Evolutionary conservation across 2,888 invertebrate species (phyloP).

Genomic region (Drosophila pseudotalamancana): DNA sequence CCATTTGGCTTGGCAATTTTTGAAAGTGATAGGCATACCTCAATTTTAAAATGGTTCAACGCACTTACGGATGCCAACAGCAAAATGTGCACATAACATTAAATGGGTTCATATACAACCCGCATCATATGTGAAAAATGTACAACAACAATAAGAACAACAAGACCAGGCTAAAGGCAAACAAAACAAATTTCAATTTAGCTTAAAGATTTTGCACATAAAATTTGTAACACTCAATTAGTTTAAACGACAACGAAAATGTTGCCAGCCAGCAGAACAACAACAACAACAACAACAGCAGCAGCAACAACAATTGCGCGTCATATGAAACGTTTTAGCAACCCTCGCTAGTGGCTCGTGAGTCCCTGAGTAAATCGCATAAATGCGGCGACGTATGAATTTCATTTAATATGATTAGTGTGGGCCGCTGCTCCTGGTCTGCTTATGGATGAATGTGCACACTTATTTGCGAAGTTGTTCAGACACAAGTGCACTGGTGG

Average conservation of each 20-base stretch:
- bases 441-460: neutral
- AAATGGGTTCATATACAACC: constrained; percentile 77
- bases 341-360: constrained; percentile 45
- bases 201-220: constrained; percentile 78
- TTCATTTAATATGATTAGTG: constrained; percentile 81
- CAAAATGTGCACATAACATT: constrained; percentile 71
- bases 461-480: constrained; percentile 25
- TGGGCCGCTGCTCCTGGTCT: constrained; percentile 37
- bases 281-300: constrained; percentile 28
- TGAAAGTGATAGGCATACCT: constrained; percentile 57
- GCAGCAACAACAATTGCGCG: constrained; percentile 15
- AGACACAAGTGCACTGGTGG: constrained; percentile 60
- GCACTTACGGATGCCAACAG: constrained; percentile 58
- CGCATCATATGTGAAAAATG: constrained; percentile 71
- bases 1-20: constrained; percentile 32
- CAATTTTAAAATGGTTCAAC: constrained; percentile 68
- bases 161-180: constrained; percentile 37
- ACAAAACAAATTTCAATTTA: constrained; percentile 79
- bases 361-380: constrained; percentile 62
- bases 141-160: constrained; percentile 31
- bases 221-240: constrained; percentile 82
- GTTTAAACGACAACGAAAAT: constrained; percentile 76
- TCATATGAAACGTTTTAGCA: constrained; percentile 47
- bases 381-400: constrained; percentile 75
- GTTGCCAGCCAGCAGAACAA: constrained; percentile 58